Conservation (phyloP, 2,113 vertebrate genomes). For the Rhinopithecus roxellana region DNA sequence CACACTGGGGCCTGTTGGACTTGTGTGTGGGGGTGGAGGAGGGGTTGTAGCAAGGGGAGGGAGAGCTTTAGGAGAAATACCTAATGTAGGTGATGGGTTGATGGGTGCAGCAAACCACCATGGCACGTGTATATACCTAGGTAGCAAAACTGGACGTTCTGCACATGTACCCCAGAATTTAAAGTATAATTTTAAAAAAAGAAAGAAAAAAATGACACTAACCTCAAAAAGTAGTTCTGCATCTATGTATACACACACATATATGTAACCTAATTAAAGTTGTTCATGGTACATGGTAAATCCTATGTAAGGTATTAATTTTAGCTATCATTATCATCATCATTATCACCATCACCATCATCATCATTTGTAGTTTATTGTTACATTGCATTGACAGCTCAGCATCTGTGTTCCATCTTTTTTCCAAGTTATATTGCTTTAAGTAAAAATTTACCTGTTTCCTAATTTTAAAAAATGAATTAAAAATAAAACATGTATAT, state of each 20-base stretch:
- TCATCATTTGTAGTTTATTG: background rate
- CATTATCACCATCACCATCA: too few relatives aligned
- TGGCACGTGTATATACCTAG: too few relatives aligned
- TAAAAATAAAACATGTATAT: background rate
- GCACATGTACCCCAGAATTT: too few relatives aligned
- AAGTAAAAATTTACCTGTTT: background rate
- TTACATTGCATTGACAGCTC: background rate
- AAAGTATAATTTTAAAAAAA: too few relatives aligned
- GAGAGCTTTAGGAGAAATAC: too few relatives aligned
- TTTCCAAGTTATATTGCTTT: background rate
- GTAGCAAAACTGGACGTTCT: too few relatives aligned
- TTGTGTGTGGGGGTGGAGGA: too few relatives aligned
- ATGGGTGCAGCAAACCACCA: too few relatives aligned
- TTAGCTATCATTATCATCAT: background rate
- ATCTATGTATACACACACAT: background rate
- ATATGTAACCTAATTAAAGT: background rate
- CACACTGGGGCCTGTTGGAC: too few relatives aligned
- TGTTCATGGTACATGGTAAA: background rate
- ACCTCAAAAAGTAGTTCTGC: background rate
- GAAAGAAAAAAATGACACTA: background rate
- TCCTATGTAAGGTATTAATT: background rate
- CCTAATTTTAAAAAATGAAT: slow-evolving; percentile 6
- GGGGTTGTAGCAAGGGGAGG: too few relatives aligned
- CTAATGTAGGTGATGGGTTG: too few relatives aligned
- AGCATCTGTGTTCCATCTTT: background rate